Conservation (phyloP, 2,797 vertebrate genomes). For the Enteromius viviparus region DNA sequence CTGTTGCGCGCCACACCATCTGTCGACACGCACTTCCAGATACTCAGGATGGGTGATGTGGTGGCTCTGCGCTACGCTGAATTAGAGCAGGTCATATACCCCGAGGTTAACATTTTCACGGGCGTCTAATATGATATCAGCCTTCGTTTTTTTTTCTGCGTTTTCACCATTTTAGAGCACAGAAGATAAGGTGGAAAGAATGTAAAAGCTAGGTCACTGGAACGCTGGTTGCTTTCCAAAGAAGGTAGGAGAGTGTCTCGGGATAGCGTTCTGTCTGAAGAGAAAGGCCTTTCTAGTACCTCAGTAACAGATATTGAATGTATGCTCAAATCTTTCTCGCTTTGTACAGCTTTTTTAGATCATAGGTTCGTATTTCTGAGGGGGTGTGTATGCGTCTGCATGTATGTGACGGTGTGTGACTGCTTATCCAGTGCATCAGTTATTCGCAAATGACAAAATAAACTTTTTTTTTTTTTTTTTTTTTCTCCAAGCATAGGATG, state of each 20-base stretch:
- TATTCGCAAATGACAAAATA: slow-evolving; percentile 14
- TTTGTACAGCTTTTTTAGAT: slow-evolving; percentile 82
- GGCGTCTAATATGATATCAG: slow-evolving; percentile 36
- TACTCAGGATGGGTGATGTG: slow-evolving; percentile 15
- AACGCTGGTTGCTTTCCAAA: slow-evolving; percentile 77
- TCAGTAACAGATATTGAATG: slow-evolving; percentile 91
- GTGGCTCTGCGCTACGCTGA: background rate
- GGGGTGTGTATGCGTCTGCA: slow-evolving; percentile 54
- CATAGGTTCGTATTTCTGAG: slow-evolving; percentile 75
- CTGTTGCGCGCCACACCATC: slow-evolving; percentile 12
- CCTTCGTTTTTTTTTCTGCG: slow-evolving; percentile 22
- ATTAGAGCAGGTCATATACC: slow-evolving; percentile 31
- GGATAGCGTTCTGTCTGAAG: slow-evolving; percentile 77
- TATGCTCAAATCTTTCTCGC: slow-evolving; percentile 76
- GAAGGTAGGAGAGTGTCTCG: slow-evolving; percentile 70
- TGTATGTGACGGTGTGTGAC: slow-evolving; percentile 11
- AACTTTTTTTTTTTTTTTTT: background rate
- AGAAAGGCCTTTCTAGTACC: slow-evolving; percentile 85
- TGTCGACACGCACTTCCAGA: slow-evolving; percentile 37
- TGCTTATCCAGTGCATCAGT: slow-evolving; percentile 33
- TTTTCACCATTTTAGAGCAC: slow-evolving; percentile 24
- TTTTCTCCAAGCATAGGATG: slow-evolving; percentile 9
- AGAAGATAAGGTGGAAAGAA: slow-evolving; percentile 25
- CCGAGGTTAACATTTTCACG: slow-evolving; percentile 40
- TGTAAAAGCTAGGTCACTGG: slow-evolving; percentile 52